These are phyloP conservation scores for Deilephila porcellus DNA, from an alignment of 2,888 invertebrate species.

Conservation along the genomic window DNA sequence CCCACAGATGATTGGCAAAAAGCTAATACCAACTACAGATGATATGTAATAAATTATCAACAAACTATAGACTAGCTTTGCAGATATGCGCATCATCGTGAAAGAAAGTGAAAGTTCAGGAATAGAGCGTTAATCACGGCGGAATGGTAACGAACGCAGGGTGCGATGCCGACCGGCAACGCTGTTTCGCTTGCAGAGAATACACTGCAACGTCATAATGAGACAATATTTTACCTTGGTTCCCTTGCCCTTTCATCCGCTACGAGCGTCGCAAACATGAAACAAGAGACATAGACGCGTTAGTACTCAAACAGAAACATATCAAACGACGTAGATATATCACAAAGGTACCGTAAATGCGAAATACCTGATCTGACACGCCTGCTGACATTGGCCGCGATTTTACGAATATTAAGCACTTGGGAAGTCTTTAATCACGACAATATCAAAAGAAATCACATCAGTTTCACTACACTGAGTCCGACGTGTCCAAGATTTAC, in stretches of 20 bases:
- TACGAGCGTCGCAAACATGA: constrained; percentile 83
- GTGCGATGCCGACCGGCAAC: constrained; percentile 75
- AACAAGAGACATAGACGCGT: constrained; percentile 78
- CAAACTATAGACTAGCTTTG: background rate
- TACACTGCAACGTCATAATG: constrained; percentile 82
- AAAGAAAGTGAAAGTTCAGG: constrained; percentile 61
- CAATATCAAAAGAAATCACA: constrained; percentile 78
- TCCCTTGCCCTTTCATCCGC: constrained; percentile 95
- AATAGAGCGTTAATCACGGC: constrained; percentile 58
- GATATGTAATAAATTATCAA: background rate
- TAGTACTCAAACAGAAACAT: constrained; percentile 50
- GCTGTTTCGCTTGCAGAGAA: constrained; percentile 68
- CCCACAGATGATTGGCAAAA: constrained; percentile 21
- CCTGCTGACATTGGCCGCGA: constrained; percentile 95
- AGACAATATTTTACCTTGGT: constrained; percentile 87
- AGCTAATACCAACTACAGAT: background rate
- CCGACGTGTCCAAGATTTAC: constrained; percentile 72
- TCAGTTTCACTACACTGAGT: constrained; percentile 80
- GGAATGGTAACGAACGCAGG: constrained; percentile 58
- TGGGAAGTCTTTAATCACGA: constrained; percentile 76
- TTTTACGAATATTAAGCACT: constrained; percentile 83
- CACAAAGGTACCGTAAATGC: constrained; percentile 62
- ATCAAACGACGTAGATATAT: constrained; percentile 51
- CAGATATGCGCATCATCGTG: constrained; percentile 41
- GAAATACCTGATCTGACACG: constrained; percentile 94